phyloP scores from a whole-genome alignment of 2,797 vertebrate genomes.

The Myiothlypis coronata region DNA sequence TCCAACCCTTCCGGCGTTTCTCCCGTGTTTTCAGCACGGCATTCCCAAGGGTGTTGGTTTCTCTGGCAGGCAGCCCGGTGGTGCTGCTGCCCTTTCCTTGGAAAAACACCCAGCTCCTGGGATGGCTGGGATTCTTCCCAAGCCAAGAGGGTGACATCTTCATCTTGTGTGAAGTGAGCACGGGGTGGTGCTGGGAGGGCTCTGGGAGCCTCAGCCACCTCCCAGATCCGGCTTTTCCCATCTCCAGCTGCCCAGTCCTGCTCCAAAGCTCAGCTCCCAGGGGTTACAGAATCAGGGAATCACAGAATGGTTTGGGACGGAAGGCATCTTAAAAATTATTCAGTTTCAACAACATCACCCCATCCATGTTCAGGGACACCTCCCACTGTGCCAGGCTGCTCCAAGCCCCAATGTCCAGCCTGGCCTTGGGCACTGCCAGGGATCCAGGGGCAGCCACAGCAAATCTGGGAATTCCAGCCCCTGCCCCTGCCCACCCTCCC shows the following conservation, averaged over 20 bases:
- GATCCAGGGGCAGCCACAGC: not conserved
- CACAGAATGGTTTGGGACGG: not conserved
- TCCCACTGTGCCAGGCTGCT: rapidly evolving
- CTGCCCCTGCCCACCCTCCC: too few relatives aligned
- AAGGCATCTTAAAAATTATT: not conserved
- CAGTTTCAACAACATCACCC: rapidly evolving
- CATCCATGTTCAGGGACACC: rapidly evolving
- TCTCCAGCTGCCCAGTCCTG: rapidly evolving
- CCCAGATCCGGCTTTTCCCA: not conserved
- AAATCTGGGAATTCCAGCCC: not conserved
- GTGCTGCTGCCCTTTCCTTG: not conserved
- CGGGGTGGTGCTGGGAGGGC: not conserved
- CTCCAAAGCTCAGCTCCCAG: not conserved
- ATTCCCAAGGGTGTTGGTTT: not conserved
- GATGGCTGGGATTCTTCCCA: not conserved
- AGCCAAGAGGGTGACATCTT: not conserved
- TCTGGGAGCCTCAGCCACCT: rapidly evolving
- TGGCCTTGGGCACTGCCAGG: not conserved
- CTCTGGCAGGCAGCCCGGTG: not conserved
- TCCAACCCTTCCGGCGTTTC: not conserved
- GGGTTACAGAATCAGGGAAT: not conserved
- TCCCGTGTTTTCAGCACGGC: not conserved
- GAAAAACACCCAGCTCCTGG: not conserved
- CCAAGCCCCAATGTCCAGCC: not conserved
- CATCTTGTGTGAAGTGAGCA: rapidly evolving